phyloP scores from a whole-genome alignment of 2,888 invertebrate genomes.

The Monoplex corrugatus region DNA sequence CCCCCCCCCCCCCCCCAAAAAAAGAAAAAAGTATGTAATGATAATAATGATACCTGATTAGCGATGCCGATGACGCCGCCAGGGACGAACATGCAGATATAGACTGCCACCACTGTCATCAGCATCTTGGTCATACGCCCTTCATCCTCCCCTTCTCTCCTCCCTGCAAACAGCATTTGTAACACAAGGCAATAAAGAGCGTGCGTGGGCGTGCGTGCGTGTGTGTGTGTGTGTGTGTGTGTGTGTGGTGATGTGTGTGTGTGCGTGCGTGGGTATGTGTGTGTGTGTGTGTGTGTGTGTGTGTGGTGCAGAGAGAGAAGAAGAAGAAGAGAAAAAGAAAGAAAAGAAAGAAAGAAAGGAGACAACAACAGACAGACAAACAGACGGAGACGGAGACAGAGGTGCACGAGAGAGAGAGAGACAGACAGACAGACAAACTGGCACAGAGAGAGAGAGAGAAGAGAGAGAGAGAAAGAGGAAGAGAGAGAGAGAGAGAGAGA shows the following conservation, averaged over 20 bases:
- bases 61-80: conserved; percentile 11
- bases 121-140: conserved; percentile 27
- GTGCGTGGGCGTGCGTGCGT: too few species aligned
- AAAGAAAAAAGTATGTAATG: too few species aligned
- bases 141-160: neutral
- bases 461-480: neutral
- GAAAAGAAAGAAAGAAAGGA: too few species aligned
- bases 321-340: neutral
- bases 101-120: conserved; percentile 32
- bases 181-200: too few species aligned
- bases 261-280: too few species aligned
- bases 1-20: too few species aligned
- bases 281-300: too few species aligned
- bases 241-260: too few species aligned
- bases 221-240: too few species aligned
- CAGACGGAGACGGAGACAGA: neutral
- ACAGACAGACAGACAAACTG: neutral
- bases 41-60: conserved; percentile 16
- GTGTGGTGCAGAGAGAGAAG: neutral
- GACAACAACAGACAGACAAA: too few species aligned
- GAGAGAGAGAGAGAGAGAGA: too few species aligned
- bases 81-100: conserved; percentile 33
- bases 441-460: neutral
- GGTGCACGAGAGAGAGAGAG: neutral
- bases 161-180: neutral